phyloP scores from a whole-genome alignment of 2,113 vertebrate species.

The Hippocampus zosterae region DNA sequence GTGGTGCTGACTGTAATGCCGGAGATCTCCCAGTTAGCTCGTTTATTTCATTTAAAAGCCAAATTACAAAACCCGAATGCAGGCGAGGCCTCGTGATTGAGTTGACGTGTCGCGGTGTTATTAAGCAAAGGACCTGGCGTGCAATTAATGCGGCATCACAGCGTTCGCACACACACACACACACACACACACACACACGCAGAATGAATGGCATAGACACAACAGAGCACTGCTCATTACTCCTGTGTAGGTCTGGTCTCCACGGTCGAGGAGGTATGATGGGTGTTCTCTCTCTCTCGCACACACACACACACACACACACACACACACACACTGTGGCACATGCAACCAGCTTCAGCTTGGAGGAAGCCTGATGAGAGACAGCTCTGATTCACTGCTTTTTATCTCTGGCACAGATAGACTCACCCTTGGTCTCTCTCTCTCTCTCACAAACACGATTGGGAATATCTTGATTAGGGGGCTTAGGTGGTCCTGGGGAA shows the following conservation, averaged over 20 bases:
- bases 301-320: too few relatives aligned
- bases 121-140: constrained; percentile 62
- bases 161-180: constrained; percentile 36
- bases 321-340: constrained; percentile 14
- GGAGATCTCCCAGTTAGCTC: constrained; percentile 60
- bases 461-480: constrained; percentile 70
- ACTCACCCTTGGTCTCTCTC: constrained; percentile 38
- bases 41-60: constrained; percentile 70
- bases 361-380: constrained; percentile 57
- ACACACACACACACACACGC: constrained; percentile 19
- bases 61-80: constrained; percentile 60
- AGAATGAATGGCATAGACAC: constrained; percentile 46
- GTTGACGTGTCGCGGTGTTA: constrained; percentile 55
- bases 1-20: constrained; percentile 64
- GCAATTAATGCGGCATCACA: constrained; percentile 73
- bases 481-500: constrained; percentile 65
- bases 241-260: constrained; percentile 52
- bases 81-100: constrained; percentile 42
- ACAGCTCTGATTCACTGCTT: constrained; percentile 63
- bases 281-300: constrained; percentile 31
- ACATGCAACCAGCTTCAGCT: constrained; percentile 33
- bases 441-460: constrained; percentile 22
- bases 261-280: constrained; percentile 55
- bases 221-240: constrained; percentile 62
- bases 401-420: constrained; percentile 57